phyloP scores from a whole-genome alignment of 2,888 invertebrate species.

The Autographa gamma region DNA sequence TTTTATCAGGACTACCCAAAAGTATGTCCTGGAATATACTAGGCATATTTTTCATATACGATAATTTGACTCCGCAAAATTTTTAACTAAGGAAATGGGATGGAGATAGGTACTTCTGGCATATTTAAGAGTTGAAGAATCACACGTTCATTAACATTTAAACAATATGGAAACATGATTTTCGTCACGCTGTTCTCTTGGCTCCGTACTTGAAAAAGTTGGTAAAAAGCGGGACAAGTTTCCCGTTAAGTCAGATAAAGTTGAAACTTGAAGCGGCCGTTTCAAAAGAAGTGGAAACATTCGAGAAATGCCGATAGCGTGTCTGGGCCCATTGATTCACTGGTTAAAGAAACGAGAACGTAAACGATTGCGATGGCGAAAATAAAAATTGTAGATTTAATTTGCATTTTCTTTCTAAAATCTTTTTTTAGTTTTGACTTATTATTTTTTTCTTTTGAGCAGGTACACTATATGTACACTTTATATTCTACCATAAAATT shows the following conservation, averaged over 20 bases:
- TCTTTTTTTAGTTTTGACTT: background rate
- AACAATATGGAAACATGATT: conserved; percentile 8
- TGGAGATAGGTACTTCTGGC: background rate
- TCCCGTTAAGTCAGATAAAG: conserved; percentile 76
- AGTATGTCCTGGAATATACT: too few species aligned
- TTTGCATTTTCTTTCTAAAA: background rate
- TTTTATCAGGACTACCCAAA: too few species aligned
- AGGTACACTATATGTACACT: too few species aligned
- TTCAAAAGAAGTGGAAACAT: conserved; percentile 76
- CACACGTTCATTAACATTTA: background rate
- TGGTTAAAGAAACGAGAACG: conserved; percentile 59
- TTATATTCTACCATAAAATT: too few species aligned
- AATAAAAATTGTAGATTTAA: conserved; percentile 7
- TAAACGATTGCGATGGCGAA: conserved; percentile 41
- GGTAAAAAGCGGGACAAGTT: conserved; percentile 72
- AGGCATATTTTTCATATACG: too few species aligned
- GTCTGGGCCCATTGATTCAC: conserved; percentile 68
- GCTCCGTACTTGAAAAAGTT: conserved; percentile 63
- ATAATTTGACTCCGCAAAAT: too few species aligned
- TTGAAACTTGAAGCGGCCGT: conserved; percentile 73
- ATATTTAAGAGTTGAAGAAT: background rate
- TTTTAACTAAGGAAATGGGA: background rate
- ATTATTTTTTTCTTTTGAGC: background rate
- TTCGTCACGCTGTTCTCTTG: conserved; percentile 50
- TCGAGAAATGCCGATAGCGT: conserved; percentile 71